These are phyloP conservation scores for Rhopalosiphum maidis DNA, from an alignment of 1,140 invertebrate genomes.

Conservation along the genomic window DNA sequence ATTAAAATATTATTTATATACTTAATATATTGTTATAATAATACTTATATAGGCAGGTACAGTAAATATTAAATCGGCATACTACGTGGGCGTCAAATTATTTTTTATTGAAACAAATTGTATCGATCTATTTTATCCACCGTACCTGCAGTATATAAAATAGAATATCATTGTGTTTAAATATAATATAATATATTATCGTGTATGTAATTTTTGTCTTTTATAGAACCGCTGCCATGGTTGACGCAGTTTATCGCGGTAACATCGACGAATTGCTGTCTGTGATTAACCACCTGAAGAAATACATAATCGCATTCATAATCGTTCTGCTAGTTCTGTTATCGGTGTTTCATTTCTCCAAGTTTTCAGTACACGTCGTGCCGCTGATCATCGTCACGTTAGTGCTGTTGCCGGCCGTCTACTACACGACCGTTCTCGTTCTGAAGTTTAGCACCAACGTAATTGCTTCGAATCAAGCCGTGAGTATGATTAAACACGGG, in stretches of 20 bases:
- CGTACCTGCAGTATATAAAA: neutral
- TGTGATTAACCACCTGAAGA: slow-evolving; percentile 39
- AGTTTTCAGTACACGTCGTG: slow-evolving; percentile 1
- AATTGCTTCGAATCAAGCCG: neutral
- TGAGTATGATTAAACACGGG: neutral
- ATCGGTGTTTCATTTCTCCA: slow-evolving; percentile 48
- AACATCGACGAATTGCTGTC: slow-evolving; percentile 41
- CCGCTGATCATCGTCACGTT: slow-evolving; percentile 35
- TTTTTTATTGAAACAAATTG: slow-evolving; percentile 2
- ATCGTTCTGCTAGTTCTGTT: slow-evolving; percentile 12
- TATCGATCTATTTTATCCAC: neutral
- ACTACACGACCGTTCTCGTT: slow-evolving; percentile 27
- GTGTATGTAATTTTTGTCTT: neutral
- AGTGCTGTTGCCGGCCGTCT: slow-evolving; percentile 34
- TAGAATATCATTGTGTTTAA: neutral
- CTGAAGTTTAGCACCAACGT: neutral
- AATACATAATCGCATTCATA: slow-evolving; percentile 44
- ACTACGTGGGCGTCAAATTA: neutral
- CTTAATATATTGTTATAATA: neutral
- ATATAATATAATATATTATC: neutral
- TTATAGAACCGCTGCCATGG: slow-evolving; percentile 41
- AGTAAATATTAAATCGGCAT: neutral
- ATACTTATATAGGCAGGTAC: neutral
- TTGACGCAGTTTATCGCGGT: slow-evolving; percentile 42
- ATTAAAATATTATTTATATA: neutral